Percentiles rank a stretch among this genome's conserved stretches.
Conservation (phyloP, 2,797 vertebrate genomes). For the Florisuga fusca region DNA sequence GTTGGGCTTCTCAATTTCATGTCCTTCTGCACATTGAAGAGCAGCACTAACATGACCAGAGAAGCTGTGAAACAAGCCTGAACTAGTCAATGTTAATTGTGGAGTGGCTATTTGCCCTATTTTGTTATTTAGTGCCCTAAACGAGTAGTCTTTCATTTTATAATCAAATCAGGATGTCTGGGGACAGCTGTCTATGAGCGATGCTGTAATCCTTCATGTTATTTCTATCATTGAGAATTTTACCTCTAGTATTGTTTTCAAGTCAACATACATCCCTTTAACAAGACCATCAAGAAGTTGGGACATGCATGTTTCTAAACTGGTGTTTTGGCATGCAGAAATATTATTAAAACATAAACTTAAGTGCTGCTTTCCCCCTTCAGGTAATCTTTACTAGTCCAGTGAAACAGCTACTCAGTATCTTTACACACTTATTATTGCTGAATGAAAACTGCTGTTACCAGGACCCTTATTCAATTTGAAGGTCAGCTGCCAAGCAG, state of each 20-base stretch:
- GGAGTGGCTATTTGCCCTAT: neutral
- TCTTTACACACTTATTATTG: neutral
- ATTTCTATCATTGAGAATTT: neutral
- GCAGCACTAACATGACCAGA: neutral
- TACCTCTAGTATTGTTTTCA: neutral
- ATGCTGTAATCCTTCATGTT: neutral
- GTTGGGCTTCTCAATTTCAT: neutral
- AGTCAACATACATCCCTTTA: neutral
- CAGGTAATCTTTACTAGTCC: neutral
- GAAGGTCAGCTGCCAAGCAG: neutral
- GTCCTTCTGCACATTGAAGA: neutral
- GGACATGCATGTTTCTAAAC: neutral
- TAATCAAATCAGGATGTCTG: slow-evolving; percentile 17
- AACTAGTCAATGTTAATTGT: neutral
- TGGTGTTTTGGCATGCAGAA: neutral
- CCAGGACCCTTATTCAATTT: neutral
- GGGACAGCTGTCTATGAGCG: neutral
- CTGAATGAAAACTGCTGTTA: neutral
- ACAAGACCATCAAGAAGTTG: neutral
- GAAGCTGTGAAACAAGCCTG: neutral
- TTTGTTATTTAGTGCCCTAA: slow-evolving; percentile 16
- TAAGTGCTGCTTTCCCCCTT: neutral
- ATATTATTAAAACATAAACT: neutral
- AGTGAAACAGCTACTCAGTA: neutral
- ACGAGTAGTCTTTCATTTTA: slow-evolving; percentile 10